Evolutionary conservation across 1,140 invertebrate species (phyloP), one percentile per base, ranked within the genome.

Genomic region (Colletes gigas): DNA sequence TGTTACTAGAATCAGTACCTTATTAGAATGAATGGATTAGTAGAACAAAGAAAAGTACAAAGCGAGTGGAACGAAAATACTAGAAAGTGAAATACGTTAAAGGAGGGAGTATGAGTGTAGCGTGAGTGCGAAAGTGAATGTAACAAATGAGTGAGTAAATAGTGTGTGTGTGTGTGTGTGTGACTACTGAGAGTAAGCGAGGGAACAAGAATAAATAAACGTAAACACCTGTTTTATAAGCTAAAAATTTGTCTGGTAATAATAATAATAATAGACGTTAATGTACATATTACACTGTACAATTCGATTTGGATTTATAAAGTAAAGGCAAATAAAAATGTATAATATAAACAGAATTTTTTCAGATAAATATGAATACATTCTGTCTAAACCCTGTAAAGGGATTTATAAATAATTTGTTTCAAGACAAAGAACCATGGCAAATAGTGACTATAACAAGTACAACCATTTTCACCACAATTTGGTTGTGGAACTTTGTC

Each of bases 391-490:
- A 47, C 47, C 4, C 8, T 41, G 5, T 84, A 14, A 89, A 88
- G 76, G 74, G 67, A 52, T 12, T 81, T 5, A 83, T 96, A 66
- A 97, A 97, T 91, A 91, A 92, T 41, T 85, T 93, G 3, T 96
- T 97, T 88, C 93, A 93, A 67, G 94, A 94, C 52, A 95, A 94
- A 88, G 96, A 97, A 90, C 96, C 96, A 86, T 97, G 96, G 96
- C 95, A 97, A 92, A 95, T 97, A 81, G 95, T 95, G 1, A 94
- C 95, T 9, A 95, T 96, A 86, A 97, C 96, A 21, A 95, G 96
- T n/a, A 94, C 95, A 30, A 94, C 95, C 14, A 94, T 96, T 3
- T 90, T 97, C 1, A 93, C 95, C 4, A 89, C 95, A 44, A 94
- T 97, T 6, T 97, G 95, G 94, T 86, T 96, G 3, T 96, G 96